These are phyloP conservation scores for Struthidea cinerea DNA, from an alignment of 2,113 vertebrate species.

Conservation along the genomic window DNA sequence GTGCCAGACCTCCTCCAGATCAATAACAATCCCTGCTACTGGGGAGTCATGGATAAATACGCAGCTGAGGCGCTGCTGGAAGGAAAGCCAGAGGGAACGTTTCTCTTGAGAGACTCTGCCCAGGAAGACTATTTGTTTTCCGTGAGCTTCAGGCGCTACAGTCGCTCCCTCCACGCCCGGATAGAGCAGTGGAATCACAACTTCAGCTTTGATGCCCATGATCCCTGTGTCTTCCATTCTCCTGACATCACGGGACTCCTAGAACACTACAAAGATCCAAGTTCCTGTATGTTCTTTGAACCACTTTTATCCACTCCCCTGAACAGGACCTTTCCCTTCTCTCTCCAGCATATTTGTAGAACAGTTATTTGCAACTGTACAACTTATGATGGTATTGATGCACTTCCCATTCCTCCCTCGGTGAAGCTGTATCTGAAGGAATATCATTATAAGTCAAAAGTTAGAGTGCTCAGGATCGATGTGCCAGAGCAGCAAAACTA, in stretches of 20 bases:
- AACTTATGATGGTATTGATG: constrained; percentile 87
- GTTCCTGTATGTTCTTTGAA: constrained; percentile 96
- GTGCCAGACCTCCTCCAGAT: constrained; percentile 97
- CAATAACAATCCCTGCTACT: constrained; percentile 94
- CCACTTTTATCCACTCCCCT: constrained; percentile 90
- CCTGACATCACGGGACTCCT: constrained; percentile 90
- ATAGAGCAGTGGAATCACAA: constrained; percentile 96
- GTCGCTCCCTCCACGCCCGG: constrained; percentile 92
- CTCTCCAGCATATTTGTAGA: constrained; percentile 91
- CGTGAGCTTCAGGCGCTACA: constrained; percentile 95
- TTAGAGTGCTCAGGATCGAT: constrained; percentile 78
- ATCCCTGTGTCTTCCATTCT: constrained; percentile 94
- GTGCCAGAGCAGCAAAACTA: constrained; percentile 71
- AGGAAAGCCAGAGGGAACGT: constrained; percentile 93
- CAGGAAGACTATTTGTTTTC: constrained; percentile 97
- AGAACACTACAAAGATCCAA: constrained; percentile 92
- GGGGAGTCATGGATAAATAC: constrained; percentile 95
- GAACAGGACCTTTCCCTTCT: constrained; percentile 89
- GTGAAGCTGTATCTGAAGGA: constrained; percentile 92
- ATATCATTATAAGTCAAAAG: constrained; percentile 90
- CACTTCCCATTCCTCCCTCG: constrained; percentile 82
- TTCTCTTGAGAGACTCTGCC: constrained; percentile 91
- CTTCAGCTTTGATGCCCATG: constrained; percentile 95
- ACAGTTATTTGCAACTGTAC: constrained; percentile 89
- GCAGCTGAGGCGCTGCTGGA: constrained; percentile 93